phyloP scores from a whole-genome alignment of 1,140 invertebrate species.

The Archivesica marissinica region DNA sequence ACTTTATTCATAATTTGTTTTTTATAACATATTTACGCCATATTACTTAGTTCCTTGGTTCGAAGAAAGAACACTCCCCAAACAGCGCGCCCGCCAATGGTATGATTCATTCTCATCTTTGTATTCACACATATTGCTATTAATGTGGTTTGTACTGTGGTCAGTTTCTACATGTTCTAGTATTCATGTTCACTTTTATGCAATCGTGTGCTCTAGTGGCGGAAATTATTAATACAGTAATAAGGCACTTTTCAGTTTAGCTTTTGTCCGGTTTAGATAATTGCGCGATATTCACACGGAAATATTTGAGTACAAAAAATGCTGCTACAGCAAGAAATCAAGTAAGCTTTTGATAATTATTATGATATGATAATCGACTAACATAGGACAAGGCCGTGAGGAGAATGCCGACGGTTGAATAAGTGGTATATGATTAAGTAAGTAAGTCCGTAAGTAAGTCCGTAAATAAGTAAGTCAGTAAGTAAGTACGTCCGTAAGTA shows the following conservation, averaged over 20 bases:
- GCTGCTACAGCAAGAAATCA: no score
- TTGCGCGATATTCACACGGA: not conserved
- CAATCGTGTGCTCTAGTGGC: not conserved
- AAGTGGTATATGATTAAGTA: no score
- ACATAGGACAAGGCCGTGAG: no score
- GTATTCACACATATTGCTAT: not conserved
- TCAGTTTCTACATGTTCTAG: not conserved
- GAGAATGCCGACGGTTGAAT: no score
- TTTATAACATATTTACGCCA: not conserved
- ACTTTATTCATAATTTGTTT: not conserved
- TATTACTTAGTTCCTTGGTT: not conserved
- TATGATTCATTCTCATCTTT: not conserved
- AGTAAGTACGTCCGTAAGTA: no score
- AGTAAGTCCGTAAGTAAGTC: no score
- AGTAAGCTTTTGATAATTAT: no score
- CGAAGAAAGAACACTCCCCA: not conserved
- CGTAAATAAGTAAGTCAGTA: no score
- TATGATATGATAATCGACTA: no score
- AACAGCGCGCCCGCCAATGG: not conserved
- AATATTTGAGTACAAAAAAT: no score
- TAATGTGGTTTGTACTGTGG: not conserved
- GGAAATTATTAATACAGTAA: not conserved
- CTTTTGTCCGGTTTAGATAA: constrained; percentile 13
- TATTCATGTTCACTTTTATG: not conserved
- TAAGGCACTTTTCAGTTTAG: not conserved